Base-by-base conservation (phyloP, 2,113 vertebrate genomes). In the Oncorhynchus keta region DNA sequence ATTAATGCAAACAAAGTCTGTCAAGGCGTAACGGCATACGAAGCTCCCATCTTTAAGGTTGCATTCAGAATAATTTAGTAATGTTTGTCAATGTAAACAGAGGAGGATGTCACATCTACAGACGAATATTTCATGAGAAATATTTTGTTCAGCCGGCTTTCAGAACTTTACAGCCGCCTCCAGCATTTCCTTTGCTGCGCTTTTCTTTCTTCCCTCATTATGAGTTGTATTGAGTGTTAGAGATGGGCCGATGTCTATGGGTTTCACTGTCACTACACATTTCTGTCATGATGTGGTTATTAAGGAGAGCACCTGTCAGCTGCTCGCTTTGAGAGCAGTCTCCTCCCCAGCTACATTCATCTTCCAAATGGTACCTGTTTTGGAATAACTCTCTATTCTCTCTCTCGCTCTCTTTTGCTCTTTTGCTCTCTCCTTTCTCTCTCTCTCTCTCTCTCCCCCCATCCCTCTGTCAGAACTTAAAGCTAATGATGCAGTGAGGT, bases 271-370 rank as follows among this genome's bases (percentile, higher is more conserved):
- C 68, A 30, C 66, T 70, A 62, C 75, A 83, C 79, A 82, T 81
- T 75, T 75, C 22, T 74, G 72, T 77, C 64, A 78, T 78, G 61
- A 88, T 84, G 61, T 67, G 70, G 75, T 78, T 83, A 79, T 89
- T 86, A 87, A 74, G 59, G 75, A 74, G 78, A 84, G 83, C 84
- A 88, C 84, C 74, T 88, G 84, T 85, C 84, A 83, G 77, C 73
- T 81, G 66, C 66, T 73, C 13, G 48, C 57, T 48, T 24, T n/a
- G 48, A 87, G 72, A 65, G 73, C 1, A 62, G 13, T 35, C 68
- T 49, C 8, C 24, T 73, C 69, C 68, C 81, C 66, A 71, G 59
- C 77, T 13, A 72, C 73, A 70, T 75, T 79, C 39, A 55, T 39
- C 48, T 79, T 81, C 75, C 32, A 78, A 77, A 82, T 75, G 32